phyloP scores from a whole-genome alignment of 2,888 invertebrate genomes.

The Julus scandinavius region DNA sequence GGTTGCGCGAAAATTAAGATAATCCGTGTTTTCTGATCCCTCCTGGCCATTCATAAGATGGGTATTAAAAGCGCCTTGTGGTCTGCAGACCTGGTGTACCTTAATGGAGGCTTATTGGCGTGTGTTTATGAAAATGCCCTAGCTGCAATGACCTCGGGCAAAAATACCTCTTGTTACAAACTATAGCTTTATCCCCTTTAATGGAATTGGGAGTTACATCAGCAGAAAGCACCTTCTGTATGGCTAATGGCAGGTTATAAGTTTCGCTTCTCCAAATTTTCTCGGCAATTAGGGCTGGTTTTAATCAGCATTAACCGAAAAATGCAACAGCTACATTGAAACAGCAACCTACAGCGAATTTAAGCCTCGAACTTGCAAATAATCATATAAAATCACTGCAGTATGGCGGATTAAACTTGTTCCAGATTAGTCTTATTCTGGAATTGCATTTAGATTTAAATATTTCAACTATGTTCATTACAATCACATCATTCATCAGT shows the following conservation, averaged over 20 bases:
- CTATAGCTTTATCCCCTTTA: too few relatives aligned
- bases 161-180: not conserved
- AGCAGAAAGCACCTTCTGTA: not conserved
- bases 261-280: not conserved
- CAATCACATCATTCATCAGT: too few relatives aligned
- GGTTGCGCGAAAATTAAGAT: constrained; percentile 9
- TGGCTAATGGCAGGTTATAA: not conserved
- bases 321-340: too few relatives aligned
- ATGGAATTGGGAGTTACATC: not conserved
- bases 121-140: constrained; percentile 20
- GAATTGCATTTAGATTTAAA: too few relatives aligned
- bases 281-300: not conserved
- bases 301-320: too few relatives aligned
- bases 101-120: constrained; percentile 19
- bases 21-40: constrained; percentile 5
- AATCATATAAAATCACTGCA: too few relatives aligned
- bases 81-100: not conserved
- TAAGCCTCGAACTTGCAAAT: too few relatives aligned
- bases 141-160: not conserved
- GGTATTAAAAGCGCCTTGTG: not conserved
- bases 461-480: too few relatives aligned
- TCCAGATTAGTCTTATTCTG: too few relatives aligned
- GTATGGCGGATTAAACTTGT: too few relatives aligned
- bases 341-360: too few relatives aligned
- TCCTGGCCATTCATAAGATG: not conserved